These are phyloP conservation scores for Coronaproctus castanopsis DNA, from an alignment of 2,888 invertebrate genomes.

Conservation along the genomic window DNA sequence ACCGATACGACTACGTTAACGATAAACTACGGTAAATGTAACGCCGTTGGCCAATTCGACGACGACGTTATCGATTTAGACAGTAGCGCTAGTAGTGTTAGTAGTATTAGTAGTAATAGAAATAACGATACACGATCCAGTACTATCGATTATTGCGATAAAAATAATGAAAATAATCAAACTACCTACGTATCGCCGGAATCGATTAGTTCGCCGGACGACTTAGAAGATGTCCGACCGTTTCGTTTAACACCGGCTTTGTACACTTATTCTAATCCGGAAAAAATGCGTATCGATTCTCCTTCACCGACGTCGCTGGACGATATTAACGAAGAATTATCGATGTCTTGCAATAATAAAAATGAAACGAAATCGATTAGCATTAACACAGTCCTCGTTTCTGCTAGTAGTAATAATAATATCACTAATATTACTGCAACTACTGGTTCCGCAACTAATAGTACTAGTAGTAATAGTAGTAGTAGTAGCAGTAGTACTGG, in stretches of 20 bases:
- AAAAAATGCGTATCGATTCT: constrained; percentile 35
- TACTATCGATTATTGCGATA: neutral
- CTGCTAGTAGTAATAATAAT: no score
- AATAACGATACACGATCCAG: no score
- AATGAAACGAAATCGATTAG: no score
- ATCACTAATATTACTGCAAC: no score
- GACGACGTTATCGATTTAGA: neutral
- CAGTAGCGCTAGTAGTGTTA: neutral
- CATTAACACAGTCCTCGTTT: no score
- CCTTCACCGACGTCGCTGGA: constrained; percentile 20
- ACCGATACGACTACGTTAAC: neutral
- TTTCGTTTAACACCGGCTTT: constrained; percentile 50
- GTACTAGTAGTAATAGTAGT: neutral
- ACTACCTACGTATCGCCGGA: neutral
- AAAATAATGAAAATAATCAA: neutral
- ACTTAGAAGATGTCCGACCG: constrained; percentile 39
- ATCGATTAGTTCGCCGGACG: constrained; percentile 17
- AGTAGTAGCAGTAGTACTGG: neutral
- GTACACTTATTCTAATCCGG: constrained; percentile 57
- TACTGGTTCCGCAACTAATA: no score
- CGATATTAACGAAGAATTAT: constrained; percentile 10
- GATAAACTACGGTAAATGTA: neutral
- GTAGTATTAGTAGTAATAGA: neutral
- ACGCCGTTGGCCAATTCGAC: neutral
- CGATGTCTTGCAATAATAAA: no score